Base-by-base conservation (phyloP, 2,113 vertebrate species). In the Myiozetetes cayanensis region DNA sequence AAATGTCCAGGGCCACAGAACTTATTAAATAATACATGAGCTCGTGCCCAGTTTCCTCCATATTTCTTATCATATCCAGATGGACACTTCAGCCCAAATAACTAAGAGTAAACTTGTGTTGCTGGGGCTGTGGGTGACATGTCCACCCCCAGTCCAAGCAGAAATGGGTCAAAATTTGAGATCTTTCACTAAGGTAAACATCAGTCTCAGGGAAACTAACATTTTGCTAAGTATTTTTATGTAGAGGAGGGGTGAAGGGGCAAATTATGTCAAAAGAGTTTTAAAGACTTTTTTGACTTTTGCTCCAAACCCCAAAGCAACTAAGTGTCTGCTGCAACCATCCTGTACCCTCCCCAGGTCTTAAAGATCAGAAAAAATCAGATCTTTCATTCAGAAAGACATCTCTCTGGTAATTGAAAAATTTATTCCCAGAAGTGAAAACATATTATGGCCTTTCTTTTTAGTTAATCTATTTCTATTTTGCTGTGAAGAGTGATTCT, bases 341-440 rank as follows among this genome's bases (percentile, higher is more conserved):
- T 56, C 16, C 56, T 56, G 10, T 44, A 41, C 62, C 77, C 66
- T 70, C 25, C 25, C 20, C 39, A 58, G 35, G 14, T 41, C 41
- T 70, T 33, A 35, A 37, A 65, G 52, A 41, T n/a, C 46, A 68
- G 85, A 56, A 84, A 25, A 66, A 50, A 25, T 73, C 39, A 85
- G 58, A 43, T 65, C 41, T 87, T 89, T 53, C 30, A 55, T 91
- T 47, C 59, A 79, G 75, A 65, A 65, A 86, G 41, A 39, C 6
- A 5, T 75, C 6, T 68, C 9, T 44, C 41, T 3, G 3, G 20
- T 47, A 70, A 68, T 1, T 62, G 37, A 53, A 87, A 63, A 82
- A 91, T 52, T 90, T 96, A 94, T 94, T 80, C 85, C 70, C 76
- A 92, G 82, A 67, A 94, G 68, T 81, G 92, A 95, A 97, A 95